These are phyloP conservation scores for Gymnocypris eckloni DNA, from an alignment of 2,797 vertebrate genomes.

Conservation along the genomic window DNA sequence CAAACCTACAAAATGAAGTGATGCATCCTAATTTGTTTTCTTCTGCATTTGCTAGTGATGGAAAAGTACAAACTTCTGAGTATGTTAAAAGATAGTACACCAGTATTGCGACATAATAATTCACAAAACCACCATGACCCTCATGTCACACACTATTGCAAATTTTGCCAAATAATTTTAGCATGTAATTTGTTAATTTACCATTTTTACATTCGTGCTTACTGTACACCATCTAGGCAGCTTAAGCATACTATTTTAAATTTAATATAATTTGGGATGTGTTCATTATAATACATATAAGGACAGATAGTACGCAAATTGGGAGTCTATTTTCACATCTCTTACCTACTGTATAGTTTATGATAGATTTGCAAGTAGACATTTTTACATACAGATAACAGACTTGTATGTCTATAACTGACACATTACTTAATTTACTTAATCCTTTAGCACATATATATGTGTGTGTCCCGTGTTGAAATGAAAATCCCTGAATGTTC, in stretches of 20 bases:
- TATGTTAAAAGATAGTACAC: not conserved
- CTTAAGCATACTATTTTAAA: not conserved
- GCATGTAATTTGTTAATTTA: not conserved
- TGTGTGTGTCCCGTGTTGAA: not conserved
- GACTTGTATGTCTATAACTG: not conserved
- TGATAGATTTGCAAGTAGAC: not conserved
- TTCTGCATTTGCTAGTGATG: not conserved
- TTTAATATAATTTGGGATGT: not conserved
- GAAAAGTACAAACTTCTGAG: not conserved
- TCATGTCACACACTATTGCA: not conserved
- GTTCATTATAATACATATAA: not conserved
- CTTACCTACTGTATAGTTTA: not conserved
- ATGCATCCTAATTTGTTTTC: not conserved
- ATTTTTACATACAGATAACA: not conserved
- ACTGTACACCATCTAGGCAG: not conserved
- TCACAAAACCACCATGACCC: not conserved
- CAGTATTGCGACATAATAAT: not conserved
- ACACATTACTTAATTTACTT: conserved; percentile 12
- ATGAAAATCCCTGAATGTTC: conserved; percentile 14
- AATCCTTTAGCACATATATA: not conserved
- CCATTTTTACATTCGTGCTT: not conserved
- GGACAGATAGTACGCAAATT: not conserved
- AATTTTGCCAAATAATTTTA: not conserved
- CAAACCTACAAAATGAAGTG: conserved; percentile 10
- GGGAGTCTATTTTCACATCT: not conserved